Conservation (phyloP, 2,888 invertebrate genomes). For the Anodontia alba region DNA sequence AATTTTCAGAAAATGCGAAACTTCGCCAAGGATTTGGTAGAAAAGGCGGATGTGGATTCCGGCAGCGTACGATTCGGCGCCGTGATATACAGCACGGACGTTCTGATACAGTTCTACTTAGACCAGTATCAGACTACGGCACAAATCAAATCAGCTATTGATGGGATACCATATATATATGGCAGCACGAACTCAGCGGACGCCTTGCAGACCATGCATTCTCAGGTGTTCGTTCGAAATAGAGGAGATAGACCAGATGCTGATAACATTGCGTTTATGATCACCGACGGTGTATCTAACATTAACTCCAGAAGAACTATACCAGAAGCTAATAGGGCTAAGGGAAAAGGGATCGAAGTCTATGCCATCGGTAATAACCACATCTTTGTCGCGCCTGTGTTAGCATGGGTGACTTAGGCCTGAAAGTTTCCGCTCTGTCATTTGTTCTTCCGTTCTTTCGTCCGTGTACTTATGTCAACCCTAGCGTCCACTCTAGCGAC, state of each 20-base stretch:
- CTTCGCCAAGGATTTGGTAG: conserved; percentile 65
- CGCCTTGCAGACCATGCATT: conserved; percentile 55
- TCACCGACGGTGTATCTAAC: conserved; percentile 78
- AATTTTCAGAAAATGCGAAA: conserved; percentile 71
- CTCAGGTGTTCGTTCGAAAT: conserved; percentile 55
- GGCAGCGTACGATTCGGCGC: conserved; percentile 59
- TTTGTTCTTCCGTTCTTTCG: no score
- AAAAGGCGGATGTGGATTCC: conserved; percentile 55
- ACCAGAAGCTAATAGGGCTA: conserved; percentile 67
- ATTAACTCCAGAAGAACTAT: conserved; percentile 69
- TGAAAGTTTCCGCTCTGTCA: no score
- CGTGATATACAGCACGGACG: conserved; percentile 62
- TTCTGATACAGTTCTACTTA: conserved; percentile 67
- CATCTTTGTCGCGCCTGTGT: no score
- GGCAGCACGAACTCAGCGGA: conserved; percentile 65
- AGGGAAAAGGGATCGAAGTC: conserved; percentile 46
- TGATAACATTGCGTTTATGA: conserved; percentile 68
- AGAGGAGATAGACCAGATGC: conserved; percentile 65
- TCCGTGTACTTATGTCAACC: no score
- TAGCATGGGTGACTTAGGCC: no score
- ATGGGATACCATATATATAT: conserved; percentile 47
- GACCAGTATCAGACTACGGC: conserved; percentile 57
- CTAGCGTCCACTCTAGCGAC: no score
- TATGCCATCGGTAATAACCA: conserved; percentile 63
- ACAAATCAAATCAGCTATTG: conserved; percentile 62